Conservation (phyloP, 2,888 invertebrate genomes). For the Formica aserva region DNA sequence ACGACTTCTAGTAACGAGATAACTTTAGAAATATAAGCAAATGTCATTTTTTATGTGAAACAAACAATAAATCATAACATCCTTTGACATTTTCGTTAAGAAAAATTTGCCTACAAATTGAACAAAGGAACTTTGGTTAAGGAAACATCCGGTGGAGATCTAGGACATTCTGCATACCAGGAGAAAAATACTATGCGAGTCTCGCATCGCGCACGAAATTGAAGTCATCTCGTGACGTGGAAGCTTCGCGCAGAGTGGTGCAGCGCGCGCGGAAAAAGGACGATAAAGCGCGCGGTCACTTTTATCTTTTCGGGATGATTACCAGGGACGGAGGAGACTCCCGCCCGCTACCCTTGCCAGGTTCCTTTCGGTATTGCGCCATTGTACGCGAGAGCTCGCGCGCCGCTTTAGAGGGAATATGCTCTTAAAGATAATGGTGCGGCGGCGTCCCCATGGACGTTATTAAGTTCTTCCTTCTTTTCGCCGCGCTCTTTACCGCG, state of each 20-base stretch:
- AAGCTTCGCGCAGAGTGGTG: conserved; percentile 20
- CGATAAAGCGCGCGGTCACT: conserved; percentile 59
- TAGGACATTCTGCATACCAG: neutral
- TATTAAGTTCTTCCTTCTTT: conserved; percentile 72
- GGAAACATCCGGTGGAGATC: neutral
- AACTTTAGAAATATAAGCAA: neutral
- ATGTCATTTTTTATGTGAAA: neutral
- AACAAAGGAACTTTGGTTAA: neutral
- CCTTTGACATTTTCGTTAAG: neutral
- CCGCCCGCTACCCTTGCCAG: conserved; percentile 7
- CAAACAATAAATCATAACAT: neutral
- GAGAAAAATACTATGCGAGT: conserved; percentile 12
- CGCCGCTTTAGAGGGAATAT: conserved; percentile 76
- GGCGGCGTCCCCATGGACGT: conserved; percentile 66
- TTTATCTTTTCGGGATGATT: conserved; percentile 69
- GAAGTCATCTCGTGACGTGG: conserved; percentile 28
- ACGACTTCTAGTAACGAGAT: neutral
- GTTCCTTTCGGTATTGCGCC: conserved; percentile 52
- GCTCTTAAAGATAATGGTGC: conserved; percentile 78
- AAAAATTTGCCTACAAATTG: neutral
- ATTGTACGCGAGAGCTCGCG: conserved; percentile 60
- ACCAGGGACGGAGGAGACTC: conserved; percentile 50
- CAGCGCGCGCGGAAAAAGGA: neutral
- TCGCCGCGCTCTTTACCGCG: conserved; percentile 25
- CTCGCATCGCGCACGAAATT: conserved; percentile 36